Base-by-base conservation (phyloP, 2,888 invertebrate species). In the Hirtodrosophila alboralis region DNA sequence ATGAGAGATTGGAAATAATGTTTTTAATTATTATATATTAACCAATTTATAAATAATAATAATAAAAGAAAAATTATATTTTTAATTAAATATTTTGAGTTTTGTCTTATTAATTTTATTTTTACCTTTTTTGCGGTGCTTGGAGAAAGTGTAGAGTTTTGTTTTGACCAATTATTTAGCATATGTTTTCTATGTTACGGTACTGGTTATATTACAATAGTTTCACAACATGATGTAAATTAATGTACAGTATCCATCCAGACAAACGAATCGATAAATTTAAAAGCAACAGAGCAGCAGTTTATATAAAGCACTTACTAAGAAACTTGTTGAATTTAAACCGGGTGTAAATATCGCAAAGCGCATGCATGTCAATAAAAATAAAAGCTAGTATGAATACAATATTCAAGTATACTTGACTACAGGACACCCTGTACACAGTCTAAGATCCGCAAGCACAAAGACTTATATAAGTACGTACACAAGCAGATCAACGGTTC, bases 51-150 rank as follows among this genome's bases (percentile, higher is more conserved):
- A 36, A 31, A 44, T 28, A 56, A 65, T 23, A 31, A 31, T 36
- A 16, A 40, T 43, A 28, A 18, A 37, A 70, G 23, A 33, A 52
- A 10, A 43, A 16, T 33, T 41, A 60, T 45, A 45, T 36, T 44
- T 16, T 30, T 33, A 27, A 31, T 33, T 16, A 31, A 8, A 33
- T 14, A 33, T 33, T 40, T 41, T 26, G 18, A 3, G 6, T 33
- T 38, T 4, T 23, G 9, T 57, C 34, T 43, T 21, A 54, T 28
- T 14, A 27, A 12, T 33, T 31, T 47, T 38, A 31, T 33, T 79
- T 88, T 88, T 87, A 89, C 87, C 89, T 88, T 87, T 78, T 84
- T 87, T n/a, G n/a, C 81, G 88, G 87, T 89, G 89, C 87, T 86
- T 86, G 84, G 87, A 85, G 88, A 88, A 84, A 87, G 80, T 89